Evolutionary conservation across 2,888 invertebrate genomes (phyloP), one percentile per base, ranked within the genome.

Genomic region (Melinaea marsaeus): DNA sequence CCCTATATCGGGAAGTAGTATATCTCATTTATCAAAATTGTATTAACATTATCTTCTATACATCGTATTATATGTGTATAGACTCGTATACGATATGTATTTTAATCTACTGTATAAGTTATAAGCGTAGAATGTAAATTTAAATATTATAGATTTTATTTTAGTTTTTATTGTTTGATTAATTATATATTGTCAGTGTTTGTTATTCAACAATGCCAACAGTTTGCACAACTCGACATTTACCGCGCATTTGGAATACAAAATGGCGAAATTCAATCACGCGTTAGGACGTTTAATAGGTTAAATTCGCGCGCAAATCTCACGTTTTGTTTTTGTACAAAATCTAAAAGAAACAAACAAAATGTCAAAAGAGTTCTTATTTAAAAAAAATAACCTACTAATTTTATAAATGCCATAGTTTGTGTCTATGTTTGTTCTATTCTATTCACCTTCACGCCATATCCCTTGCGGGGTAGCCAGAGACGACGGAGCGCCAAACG

Each of bases 251-350:
- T 78, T 73, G 67, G 75, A 80, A 79, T 79, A 75, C 77, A 70
- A 78, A 81, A 80, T 79, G 72, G 75, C 74, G 42, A 61, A 70
- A 81, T 83, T 79, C 72, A 79, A 81, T 81, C 84, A 85, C 81
- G 83, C 79, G 73, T 72, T 62, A 66, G 37, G 13, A 46, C 13
- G 46, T 46, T 46, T 46, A 22, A 22, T 46, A 46, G 69, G 67
- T 75, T 76, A 74, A 81, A 76, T 80, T 79, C 74, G 75, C 77
- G 74, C 74, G 75, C 73, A 78, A 78, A 79, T 76, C 76, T 80
- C 84, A 84, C 85, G 85, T 83, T 76, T 76, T 75, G 72, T 74
- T 75, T 71, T 64, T 71, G 54, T 74, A 75, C 73, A 22, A 22
- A 22, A 77, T 77, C 70, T 74, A 72, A 75, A 80, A 42, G 42